Evolutionary conservation across 2,113 vertebrate genomes (phyloP).

Genomic region (Rhabdomys dilectus): DNA sequence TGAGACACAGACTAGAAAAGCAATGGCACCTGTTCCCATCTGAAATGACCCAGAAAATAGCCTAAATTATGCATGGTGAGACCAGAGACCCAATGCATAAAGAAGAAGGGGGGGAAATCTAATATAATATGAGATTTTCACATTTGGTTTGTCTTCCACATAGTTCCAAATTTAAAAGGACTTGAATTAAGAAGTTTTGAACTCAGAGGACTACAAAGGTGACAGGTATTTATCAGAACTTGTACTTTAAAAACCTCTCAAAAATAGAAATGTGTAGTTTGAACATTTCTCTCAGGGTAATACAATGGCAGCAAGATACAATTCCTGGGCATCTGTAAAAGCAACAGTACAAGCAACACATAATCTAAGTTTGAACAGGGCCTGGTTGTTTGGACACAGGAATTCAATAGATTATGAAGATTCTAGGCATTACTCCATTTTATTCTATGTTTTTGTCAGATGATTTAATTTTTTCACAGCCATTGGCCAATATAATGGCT

Average conservation of each 20-base stretch:
- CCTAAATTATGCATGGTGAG: background rate
- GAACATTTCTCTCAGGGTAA: background rate
- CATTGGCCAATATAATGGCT: background rate
- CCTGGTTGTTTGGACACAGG: background rate
- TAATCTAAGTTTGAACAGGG: fast-evolving
- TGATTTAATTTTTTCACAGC: background rate
- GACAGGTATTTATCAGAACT: background rate
- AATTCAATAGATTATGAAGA: background rate
- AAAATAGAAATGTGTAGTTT: background rate
- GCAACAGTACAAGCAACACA: background rate
- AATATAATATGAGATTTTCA: background rate
- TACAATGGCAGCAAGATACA: background rate
- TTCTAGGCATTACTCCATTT: background rate
- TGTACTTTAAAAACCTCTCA: background rate
- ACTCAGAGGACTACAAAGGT: background rate
- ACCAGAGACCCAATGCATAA: background rate
- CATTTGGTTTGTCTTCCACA: background rate
- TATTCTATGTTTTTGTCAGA: background rate
- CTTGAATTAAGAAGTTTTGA: background rate
- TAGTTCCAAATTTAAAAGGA: background rate
- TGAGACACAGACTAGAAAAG: slow-evolving; percentile 37
- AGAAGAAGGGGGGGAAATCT: background rate
- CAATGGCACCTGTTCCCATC: background rate
- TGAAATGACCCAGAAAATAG: slow-evolving; percentile 5
- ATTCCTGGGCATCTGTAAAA: background rate